Evolutionary conservation across 2,888 invertebrate species (phyloP), one percentile per base, ranked within the genome.

Genomic region (Polia nebulosa): DNA sequence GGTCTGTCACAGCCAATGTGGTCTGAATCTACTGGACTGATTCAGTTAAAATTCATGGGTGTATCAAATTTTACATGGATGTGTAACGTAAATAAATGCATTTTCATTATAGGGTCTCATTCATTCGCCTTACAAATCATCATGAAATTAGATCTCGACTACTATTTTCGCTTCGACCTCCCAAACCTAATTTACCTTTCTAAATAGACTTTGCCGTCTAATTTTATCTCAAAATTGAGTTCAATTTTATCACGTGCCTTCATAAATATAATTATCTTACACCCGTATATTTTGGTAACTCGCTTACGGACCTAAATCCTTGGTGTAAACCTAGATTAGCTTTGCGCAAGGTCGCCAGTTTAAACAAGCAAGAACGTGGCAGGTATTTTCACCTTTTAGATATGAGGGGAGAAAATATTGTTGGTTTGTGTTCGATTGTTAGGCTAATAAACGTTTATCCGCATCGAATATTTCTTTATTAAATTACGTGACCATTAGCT

Each of bases 201-300:
- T 44, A 55, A 55, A 61, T 34, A 58, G 49, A 41, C 34, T 72
- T 41, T 41, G 8, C 27, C 17, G 7, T 53, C 57, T 51, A 73
- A 78, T 58, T 55, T 63, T 49, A 77, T 55, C 32, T 34, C 47
- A 36, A 36, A 44, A 47, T 62, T 27, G 62, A 36, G 36, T 63
- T 63, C 57, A 55, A 68, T 45, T 59, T 71, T 49, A 78, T 59
- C 65, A 63, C 55, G 47, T 36, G 65, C 56, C 44, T 57, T 63
- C 52, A 63, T 63, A 68, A 80, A 80, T 76, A 55, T 51, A 76
- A 80, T 80, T 72, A 76, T 67, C 66, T 71, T 36, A 55, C 9
- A 62, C 47, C 56, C 51, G 58, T 62, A 39, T 62, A 63, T 78
- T 74, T 68, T 39, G 56, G 68, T 60, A 62, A 63, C 60, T 79